Percentiles rank a stretch among this genome's conserved stretches.
Conservation (phyloP, 2,888 invertebrate species). For the Hanleya hanleyi region DNA sequence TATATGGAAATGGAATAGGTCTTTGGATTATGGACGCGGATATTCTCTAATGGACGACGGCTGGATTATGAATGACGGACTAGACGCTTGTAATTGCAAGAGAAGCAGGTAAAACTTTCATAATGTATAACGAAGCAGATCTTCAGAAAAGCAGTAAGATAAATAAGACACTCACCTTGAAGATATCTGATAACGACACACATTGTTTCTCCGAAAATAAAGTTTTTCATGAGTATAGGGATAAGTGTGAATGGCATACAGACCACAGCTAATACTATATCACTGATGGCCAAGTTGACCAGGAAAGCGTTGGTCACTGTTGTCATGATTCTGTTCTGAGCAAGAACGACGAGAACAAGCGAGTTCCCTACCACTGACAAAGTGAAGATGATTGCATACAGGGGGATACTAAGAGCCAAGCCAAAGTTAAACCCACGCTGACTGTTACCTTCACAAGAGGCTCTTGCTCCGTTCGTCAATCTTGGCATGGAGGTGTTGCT, state of each 20-base stretch:
- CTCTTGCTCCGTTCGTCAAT: no score
- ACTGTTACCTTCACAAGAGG: background rate
- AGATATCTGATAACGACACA: conserved; percentile 83
- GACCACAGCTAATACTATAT: conserved; percentile 85
- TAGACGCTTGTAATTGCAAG: no score
- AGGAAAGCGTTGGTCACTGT: conserved; percentile 77
- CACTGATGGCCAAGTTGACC: conserved; percentile 78
- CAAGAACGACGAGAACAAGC: conserved; percentile 81
- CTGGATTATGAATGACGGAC: no score
- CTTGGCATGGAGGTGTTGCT: no score
- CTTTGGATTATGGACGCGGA: no score
- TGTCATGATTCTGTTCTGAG: conserved; percentile 75
- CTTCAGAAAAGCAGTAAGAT: no score
- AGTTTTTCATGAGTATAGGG: conserved; percentile 80
- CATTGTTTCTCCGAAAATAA: conserved; percentile 83
- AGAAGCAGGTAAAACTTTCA: no score
- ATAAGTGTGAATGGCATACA: conserved; percentile 86
- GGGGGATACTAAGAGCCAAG: conserved; percentile 75
- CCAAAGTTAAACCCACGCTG: background rate
- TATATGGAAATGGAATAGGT: no score
- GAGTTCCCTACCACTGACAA: conserved; percentile 86
- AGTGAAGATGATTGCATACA: conserved; percentile 85
- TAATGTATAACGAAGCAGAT: no score
- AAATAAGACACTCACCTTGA: conserved; percentile 84
- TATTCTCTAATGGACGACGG: no score